Evolutionary conservation across 2,113 vertebrate species (phyloP), one percentile per base, ranked within the genome.

Genomic region (Mesembrinibis cayennensis): DNA sequence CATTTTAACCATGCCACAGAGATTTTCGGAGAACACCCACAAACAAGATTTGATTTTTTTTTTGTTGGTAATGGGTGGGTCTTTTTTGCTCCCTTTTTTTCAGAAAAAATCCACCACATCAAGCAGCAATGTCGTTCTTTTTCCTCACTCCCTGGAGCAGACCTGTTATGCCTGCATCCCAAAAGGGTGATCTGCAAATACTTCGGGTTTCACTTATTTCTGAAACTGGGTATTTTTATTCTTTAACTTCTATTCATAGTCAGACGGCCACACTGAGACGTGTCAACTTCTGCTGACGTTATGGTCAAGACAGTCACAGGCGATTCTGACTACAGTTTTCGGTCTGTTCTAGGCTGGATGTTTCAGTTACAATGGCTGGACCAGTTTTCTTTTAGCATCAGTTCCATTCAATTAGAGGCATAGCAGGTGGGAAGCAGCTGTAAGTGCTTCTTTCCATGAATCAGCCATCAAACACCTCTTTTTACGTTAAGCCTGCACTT

Each of bases 1-100:
- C 93, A 88, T 78, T 94, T 88, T 45, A 95, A 95, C 81, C 78
- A 80, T 8, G 74, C 93, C 97, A 97, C 96, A 97, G 93, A 96
- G 94, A 93, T 97, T 96, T 86, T 49, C 4, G 1, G 78, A 94
- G 71, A 90, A 88, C 74, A 71, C 91, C 94, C 95, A 95, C 87
- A 58, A 72, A 66, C 19, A 65, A 87, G 58, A 82, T 66, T 82
- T 50, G 62, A 69, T 66, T 12, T 17, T 49, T 32, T 20, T 49
- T 26, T 66, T 56, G 62, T 58, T 65, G 32, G 45, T 29, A 67
- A 83, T 52, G 44, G 42, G 91, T 82, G 53, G 25, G 82, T 85
- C 67, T 73, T 76, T 80, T 80, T 73, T 95, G 36, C 65, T 78
- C 65, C 74, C 4, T 26, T 81, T 82, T 61, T 29, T 17, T 6